phyloP scores from a whole-genome alignment of 1,140 invertebrate species.

The Sarcophaga peregrina region DNA sequence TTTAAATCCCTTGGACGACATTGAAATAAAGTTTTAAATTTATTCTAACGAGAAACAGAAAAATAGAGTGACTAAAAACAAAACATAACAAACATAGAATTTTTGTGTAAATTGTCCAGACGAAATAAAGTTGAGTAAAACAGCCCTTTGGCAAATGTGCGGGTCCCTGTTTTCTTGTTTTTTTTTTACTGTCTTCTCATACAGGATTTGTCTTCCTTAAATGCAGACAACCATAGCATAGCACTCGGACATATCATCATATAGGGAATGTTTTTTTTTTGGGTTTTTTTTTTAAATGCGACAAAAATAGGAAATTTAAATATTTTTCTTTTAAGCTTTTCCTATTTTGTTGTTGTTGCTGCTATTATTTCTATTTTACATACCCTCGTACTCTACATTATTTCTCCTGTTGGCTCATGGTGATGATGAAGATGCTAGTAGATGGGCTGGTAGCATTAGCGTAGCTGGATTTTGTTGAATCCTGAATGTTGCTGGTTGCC shows the following conservation, averaged over 20 bases:
- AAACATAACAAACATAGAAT: constrained; percentile 24
- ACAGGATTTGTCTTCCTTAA: background rate
- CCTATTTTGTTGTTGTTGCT: background rate
- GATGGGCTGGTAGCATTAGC: background rate
- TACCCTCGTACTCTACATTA: background rate
- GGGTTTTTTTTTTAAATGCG: background rate
- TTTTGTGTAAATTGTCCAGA: constrained; percentile 33
- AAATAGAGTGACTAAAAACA: background rate
- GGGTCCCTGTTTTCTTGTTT: background rate
- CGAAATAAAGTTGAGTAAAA: background rate
- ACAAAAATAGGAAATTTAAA: constrained; percentile 13
- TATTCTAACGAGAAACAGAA: background rate
- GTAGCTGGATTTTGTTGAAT: background rate
- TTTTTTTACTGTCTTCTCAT: too few relatives aligned
- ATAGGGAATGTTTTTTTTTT: background rate
- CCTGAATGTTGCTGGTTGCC: background rate
- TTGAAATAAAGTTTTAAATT: constrained; percentile 32
- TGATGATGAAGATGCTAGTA: background rate
- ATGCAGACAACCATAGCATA: background rate
- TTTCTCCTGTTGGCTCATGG: background rate
- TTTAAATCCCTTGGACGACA: background rate
- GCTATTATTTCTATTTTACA: too few relatives aligned
- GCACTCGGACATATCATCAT: background rate
- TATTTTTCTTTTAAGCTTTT: background rate
- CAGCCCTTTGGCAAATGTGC: background rate